Evolutionary conservation across 2,113 vertebrate genomes (phyloP).

Genomic region (Amphiprion percula): DNA sequence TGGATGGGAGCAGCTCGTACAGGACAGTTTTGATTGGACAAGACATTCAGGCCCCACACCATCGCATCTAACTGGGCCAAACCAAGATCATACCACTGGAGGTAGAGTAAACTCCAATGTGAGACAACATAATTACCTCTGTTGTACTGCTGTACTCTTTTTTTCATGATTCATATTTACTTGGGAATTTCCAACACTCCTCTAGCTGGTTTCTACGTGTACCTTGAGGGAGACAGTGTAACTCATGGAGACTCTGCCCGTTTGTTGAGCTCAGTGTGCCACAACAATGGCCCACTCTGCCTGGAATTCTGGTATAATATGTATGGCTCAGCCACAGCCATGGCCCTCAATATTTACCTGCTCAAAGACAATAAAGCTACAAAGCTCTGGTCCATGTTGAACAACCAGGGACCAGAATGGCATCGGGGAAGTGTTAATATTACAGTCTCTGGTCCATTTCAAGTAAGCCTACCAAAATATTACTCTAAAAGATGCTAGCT

Average conservation of each 20-base stretch:
- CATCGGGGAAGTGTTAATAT: conserved; percentile 67
- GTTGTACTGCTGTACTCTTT: not conserved
- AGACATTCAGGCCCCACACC: conserved; percentile 85
- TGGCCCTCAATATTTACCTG: conserved; percentile 82
- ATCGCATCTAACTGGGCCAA: conserved; percentile 82
- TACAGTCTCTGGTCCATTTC: conserved; percentile 61
- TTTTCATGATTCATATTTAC: not conserved
- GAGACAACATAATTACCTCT: not conserved
- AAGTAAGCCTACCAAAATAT: conserved; percentile 68
- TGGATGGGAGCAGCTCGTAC: conserved; percentile 81
- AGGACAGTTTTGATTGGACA: conserved; percentile 87
- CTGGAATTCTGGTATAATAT: conserved; percentile 90
- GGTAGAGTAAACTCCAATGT: conserved; percentile 65
- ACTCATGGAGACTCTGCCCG: conserved; percentile 76
- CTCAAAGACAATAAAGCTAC: conserved; percentile 52
- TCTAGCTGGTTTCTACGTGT: conserved; percentile 87
- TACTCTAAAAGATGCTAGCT: not conserved
- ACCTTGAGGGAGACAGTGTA: conserved; percentile 77
- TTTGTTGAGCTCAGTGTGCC: conserved; percentile 80
- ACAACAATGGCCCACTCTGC: conserved; percentile 78
- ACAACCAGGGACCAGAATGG: conserved; percentile 83
- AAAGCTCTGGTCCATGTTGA: conserved; percentile 66
- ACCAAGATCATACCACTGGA: conserved; percentile 86
- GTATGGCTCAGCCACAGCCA: conserved; percentile 79
- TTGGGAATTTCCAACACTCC: not conserved